Evolutionary conservation across 1,140 invertebrate genomes (phyloP), one percentile per base, ranked within the genome.

Genomic region (Drosophila lowei): DNA sequence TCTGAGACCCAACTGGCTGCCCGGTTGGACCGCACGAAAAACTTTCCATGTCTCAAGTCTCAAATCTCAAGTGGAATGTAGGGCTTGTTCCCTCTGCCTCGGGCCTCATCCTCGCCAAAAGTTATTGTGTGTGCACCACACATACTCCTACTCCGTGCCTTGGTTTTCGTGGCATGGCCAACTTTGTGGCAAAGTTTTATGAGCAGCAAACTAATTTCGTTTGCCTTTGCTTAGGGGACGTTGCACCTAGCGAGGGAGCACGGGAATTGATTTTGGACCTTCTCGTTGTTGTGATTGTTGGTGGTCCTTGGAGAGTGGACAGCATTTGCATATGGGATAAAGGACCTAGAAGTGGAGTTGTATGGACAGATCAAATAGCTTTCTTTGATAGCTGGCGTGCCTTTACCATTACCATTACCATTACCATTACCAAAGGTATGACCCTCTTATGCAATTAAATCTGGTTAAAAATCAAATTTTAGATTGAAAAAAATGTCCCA

Each of bases 201-300:
- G 77, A 79, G 72, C 76, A 84, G 72, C 72, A 55, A 84, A 79
- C 80, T 75, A 85, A 84, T 84, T 85, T 72, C 63, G 63, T 68
- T 59, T 60, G 52, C 67, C 74, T 72, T 72, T 73, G 46, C 77
- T 77, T 66, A 49, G 50, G 65, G 72, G 65, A 58, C 66, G 59
- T 77, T 63, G 63, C 79, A 57, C 67, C 68, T 61, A 46, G 58
- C 58, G 16, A 50, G 80, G 63, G 77, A 76, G 46, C 46, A n/a
- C 46, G 72, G 77, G 80, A 85, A 84, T 84, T 72, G 79, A 84
- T 84, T 85, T 83, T 43, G 58, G 46, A 62, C 41, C 28, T 46
- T 43, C 53, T 38, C 50, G 34, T 52, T 48, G 63, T 49, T 42
- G 42, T 48, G 34, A 64, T 9, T 23, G 6, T 50, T 38, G 49